Conservation (phyloP, 1,140 invertebrate genomes). For the Calosoma granatense region DNA sequence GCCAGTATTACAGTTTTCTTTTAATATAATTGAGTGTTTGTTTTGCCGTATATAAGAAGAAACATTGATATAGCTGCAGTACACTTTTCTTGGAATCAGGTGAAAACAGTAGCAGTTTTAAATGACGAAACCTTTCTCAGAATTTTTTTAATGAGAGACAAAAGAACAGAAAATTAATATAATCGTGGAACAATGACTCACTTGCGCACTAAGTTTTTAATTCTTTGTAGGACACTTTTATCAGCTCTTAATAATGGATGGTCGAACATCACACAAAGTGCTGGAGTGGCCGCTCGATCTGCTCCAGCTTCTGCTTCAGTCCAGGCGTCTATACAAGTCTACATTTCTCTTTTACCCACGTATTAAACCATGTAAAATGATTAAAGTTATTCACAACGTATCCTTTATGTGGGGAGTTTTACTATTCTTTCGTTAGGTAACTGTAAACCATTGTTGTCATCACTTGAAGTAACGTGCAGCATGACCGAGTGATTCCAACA, state of each 20-base stretch:
- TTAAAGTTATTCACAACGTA: background rate
- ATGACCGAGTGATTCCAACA: too few relatives aligned
- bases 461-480: too few relatives aligned
- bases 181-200: background rate
- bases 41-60: too few relatives aligned
- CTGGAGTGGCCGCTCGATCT: background rate
- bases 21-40: too few relatives aligned
- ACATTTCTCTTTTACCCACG: background rate
- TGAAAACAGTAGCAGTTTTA: too few relatives aligned
- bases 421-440: background rate
- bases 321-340: background rate
- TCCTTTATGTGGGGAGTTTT: background rate
- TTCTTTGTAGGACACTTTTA: conserved; percentile 8
- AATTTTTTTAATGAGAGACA: too few relatives aligned
- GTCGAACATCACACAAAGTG: background rate
- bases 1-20: too few relatives aligned
- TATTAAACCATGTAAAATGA: conserved; percentile 9
- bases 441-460: background rate
- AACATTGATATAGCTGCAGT: too few relatives aligned
- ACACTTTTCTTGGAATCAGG: too few relatives aligned
- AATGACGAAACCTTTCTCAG: too few relatives aligned
- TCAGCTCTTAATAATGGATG: conserved; percentile 4
- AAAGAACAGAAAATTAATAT: conserved; percentile 5
- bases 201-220: conserved; percentile 8
- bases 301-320: background rate